phyloP scores from a whole-genome alignment of 2,888 invertebrate species.

The Drosophila mimica region DNA sequence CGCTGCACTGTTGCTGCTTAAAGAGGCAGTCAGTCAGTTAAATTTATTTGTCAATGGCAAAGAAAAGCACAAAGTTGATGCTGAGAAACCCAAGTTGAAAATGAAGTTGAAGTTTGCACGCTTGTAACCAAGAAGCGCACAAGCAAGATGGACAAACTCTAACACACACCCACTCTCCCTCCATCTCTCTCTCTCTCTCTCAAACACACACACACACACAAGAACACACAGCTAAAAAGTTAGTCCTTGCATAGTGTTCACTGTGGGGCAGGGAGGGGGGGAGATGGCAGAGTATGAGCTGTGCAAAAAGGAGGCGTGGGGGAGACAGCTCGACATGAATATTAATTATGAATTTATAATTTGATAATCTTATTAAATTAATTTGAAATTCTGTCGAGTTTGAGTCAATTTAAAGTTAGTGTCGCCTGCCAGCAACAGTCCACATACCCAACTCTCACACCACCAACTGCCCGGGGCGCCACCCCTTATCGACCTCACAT shows the following conservation, averaged over 20 bases:
- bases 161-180: constrained; percentile 9
- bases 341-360: constrained; percentile 80
- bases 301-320: constrained; percentile 11
- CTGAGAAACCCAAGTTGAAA: constrained; percentile 31
- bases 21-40: constrained; percentile 42
- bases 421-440: constrained; percentile 21
- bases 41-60: constrained; percentile 75
- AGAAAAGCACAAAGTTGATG: constrained; percentile 72
- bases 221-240: constrained; percentile 42
- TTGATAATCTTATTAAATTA: constrained; percentile 81
- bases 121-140: constrained; percentile 63
- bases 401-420: constrained; percentile 77
- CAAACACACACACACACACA: constrained; percentile 9
- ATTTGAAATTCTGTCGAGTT: constrained; percentile 76
- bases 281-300: background rate
- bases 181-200: background rate
- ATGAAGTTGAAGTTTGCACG: constrained; percentile 57
- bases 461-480: background rate
- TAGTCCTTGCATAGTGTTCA: constrained; percentile 42
- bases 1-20: constrained; percentile 5
- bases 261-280: background rate
- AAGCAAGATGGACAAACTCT: constrained; percentile 48
- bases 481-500: constrained; percentile 9
- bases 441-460: background rate
- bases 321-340: constrained; percentile 65